Base-by-base conservation (phyloP, 2,888 invertebrate species). In the Caenorhabditis becei region DNA sequence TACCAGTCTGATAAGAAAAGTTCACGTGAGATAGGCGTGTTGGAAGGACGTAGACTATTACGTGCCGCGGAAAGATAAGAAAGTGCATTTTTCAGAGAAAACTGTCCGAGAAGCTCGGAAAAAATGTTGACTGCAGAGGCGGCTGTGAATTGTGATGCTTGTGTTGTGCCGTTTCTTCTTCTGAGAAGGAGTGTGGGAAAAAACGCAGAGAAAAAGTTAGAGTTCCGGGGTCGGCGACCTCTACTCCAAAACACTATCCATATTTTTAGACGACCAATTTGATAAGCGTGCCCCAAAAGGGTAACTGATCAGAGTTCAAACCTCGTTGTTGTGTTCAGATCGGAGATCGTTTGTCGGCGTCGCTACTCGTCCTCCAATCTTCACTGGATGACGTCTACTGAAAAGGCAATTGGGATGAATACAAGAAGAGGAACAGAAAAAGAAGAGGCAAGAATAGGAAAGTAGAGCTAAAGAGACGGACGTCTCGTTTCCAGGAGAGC, bases 81-180 rank as follows among this genome's bases (percentile, higher is more conserved):
- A 49, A 53, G 51, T 24, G 51, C 32, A 18, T 18, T 72, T 62
- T 72, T 72, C 72, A 26, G 72, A 72, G 74, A 74, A 74, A 74
- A 65, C 3, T 66, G 49, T 4, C 26, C 11, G 28, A 10, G 51
- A 65, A 41, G 49, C 49, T 51, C 56, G 74, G 65, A 66, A 65
- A 72, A 71, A 32, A 8, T 28, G 32, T 7, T 5, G 56, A 35
- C 20, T 56, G 56, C 56, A 56, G 11, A 49, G 23, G n/a, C 26
- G 28, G 7, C 56, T 3, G 28, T 32, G 56, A 56, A 56, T 56
- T 35, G 56, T 35, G 56, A 56, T 56, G 56, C 20, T 56, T 56
- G 56, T 56, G 56, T 32, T 56, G 32, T 56, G 28, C 28, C 35
- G n/a, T n/a, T n/a, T n/a, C n/a, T n/a, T 16, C 56, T 35, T 56